Evolutionary conservation across 2,888 invertebrate genomes (phyloP).

Genomic region (Leptarthrus brevirostris): DNA sequence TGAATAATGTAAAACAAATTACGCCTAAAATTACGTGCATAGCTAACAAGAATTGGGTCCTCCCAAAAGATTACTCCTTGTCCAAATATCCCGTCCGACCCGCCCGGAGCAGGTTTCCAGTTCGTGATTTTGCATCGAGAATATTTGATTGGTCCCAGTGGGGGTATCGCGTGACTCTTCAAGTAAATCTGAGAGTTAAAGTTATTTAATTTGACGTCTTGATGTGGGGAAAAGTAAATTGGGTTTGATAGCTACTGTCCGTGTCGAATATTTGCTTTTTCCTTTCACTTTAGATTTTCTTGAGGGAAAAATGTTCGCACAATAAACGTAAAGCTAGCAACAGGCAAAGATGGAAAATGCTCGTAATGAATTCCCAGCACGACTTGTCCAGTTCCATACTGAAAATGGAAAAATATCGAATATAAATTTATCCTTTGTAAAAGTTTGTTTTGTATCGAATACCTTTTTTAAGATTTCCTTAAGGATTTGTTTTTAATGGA

Average conservation of each 20-base stretch:
- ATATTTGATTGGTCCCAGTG: constrained; percentile 6
- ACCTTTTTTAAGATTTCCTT: too few species aligned
- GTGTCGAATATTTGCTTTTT: neutral
- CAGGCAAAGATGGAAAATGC: neutral
- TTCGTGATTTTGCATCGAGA: constrained; percentile 18
- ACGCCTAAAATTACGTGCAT: too few species aligned
- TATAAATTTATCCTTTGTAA: constrained; percentile 9
- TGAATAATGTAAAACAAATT: too few species aligned
- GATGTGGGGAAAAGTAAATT: constrained; percentile 5
- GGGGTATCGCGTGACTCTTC: constrained; percentile 27
- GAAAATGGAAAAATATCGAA: constrained; percentile 18
- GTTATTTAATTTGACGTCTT: constrained; percentile 17
- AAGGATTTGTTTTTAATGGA: too few species aligned
- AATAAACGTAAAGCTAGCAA: neutral
- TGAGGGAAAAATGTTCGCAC: neutral
- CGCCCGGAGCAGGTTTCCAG: neutral
- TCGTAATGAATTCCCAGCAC: constrained; percentile 33
- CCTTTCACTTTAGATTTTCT: constrained; percentile 5
- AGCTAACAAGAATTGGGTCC: too few species aligned
- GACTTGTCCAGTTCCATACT: constrained; percentile 16
- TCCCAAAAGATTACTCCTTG: too few species aligned
- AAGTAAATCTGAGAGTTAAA: constrained; percentile 6
- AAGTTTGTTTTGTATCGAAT: neutral
- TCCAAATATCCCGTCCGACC: too few species aligned
- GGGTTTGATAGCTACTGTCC: constrained; percentile 6